Base-by-base conservation (phyloP, 2,797 vertebrate species). In the Adelosebastes latens region DNA sequence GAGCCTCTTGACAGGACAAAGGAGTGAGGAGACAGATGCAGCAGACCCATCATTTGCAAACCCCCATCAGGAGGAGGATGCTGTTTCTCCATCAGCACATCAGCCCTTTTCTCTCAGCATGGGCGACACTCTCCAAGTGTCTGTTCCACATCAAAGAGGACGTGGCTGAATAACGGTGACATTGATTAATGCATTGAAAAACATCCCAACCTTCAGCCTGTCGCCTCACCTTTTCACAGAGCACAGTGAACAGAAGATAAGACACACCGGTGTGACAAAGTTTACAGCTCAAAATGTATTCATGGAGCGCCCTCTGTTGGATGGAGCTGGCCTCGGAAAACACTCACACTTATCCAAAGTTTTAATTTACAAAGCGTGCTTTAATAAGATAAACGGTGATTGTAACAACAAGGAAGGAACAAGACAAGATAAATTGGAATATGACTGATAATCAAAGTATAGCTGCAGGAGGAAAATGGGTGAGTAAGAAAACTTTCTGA, bases 61-160 rank as follows among this genome's bases (percentile, higher is more conserved):
- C 88, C 84, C 87, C 90, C 84, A 16, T 39, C 36, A 39, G 36
- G 36, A 39, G 79, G 87, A 93, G 92, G 94, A 94, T 96, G 95
- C 92, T 92, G 95, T 92, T 90, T 90, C 93, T 96, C 95, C 94
- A 95, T 96, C 95, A 95, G 89, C 93, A 94, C 93, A 76, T 89
- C 88, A 83, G 49, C 49, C 90, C 90, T 94, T 93, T 93, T 84
- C 89, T 95, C 95, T 93, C 93, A 92, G 95, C 94, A 90, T 92
- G 94, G 84, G 90, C 91, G 92, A 93, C 79, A 95, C 92, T 89
- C 87, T 88, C 83, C 75, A 89, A 87, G 94, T 92, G 94, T 93
- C 93, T 96, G 93, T 84, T 93, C 93, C 91, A 95, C 96, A 96
- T 95, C 96, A 95, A 96, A 96, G 95, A 83, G 83, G 83, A 91